These are phyloP conservation scores for Calephelis nemesis DNA, from an alignment of 1,140 invertebrate genomes.

Conservation along the genomic window DNA sequence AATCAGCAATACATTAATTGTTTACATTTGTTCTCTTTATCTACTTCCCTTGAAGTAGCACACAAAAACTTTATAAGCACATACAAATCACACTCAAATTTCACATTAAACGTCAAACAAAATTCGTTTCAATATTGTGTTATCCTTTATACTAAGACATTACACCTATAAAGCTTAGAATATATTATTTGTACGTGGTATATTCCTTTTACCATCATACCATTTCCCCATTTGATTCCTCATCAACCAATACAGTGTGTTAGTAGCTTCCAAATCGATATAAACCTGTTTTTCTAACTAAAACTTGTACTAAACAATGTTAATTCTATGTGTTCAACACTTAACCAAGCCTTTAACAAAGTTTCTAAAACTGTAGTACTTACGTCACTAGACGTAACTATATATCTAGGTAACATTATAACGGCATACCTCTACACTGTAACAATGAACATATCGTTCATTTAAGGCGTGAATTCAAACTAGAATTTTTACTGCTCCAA, in stretches of 20 bases:
- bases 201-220: conserved; percentile 6
- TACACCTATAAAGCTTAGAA: conserved; percentile 9
- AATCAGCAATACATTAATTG: neutral
- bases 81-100: conserved; percentile 2
- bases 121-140: neutral
- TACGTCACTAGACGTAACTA: conserved; percentile 17
- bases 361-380: conserved; percentile 12
- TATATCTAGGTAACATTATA: conserved; percentile 15
- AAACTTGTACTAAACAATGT: conserved; percentile 14
- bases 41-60: neutral
- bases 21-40: neutral
- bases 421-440: conserved; percentile 7
- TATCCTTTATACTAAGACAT: neutral
- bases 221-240: neutral
- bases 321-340: conserved; percentile 12
- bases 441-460: neutral
- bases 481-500: no score
- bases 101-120: neutral
- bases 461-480: no score
- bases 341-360: conserved; percentile 6
- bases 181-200: conserved; percentile 17
- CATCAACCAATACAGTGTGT: neutral
- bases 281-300: neutral
- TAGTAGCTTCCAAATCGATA: neutral
- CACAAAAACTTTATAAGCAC: neutral